A percentile compares a stretch with the other conserved stretches of the same genome.
Conservation (phyloP, 1,140 invertebrate species). For the Panulirus ornatus region DNA sequence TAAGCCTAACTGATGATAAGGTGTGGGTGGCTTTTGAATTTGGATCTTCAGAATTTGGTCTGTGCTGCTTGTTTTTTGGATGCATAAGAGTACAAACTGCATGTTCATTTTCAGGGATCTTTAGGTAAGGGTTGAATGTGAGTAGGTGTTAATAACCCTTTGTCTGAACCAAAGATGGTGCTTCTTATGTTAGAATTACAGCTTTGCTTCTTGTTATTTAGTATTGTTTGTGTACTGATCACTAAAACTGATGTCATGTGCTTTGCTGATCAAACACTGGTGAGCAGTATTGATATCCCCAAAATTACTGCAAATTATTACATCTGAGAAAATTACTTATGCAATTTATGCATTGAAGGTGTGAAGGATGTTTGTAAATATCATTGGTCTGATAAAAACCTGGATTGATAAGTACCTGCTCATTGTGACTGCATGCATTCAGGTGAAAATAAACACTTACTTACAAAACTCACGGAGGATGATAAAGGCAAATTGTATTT, state of each 20-base stretch:
- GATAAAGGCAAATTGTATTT: no score
- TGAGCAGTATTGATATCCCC: not conserved
- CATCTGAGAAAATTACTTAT: no score
- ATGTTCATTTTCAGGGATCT: not conserved
- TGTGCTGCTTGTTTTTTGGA: not conserved
- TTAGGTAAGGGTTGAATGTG: not conserved
- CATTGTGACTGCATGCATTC: no score
- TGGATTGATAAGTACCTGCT: no score
- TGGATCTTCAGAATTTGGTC: not conserved
- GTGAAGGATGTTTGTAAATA: no score
- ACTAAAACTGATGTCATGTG: not conserved
- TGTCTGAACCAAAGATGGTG: not conserved
- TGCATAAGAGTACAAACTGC: not conserved
- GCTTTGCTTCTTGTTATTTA: not conserved
- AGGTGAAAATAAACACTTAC: no score
- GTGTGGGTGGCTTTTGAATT: not conserved
- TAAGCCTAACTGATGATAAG: slow-evolving; percentile 1
- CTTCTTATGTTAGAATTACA: not conserved
- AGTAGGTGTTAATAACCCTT: not conserved
- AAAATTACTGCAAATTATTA: no score
- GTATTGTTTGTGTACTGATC: not conserved
- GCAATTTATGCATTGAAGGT: no score
- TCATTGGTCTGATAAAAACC: no score
- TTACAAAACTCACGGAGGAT: no score
- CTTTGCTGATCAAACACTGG: no score